A percentile compares a stretch with the other conserved stretches of the same genome.
These are phyloP conservation scores for Enteromius paludinosus DNA, from an alignment of 2,797 vertebrate species.

Conservation along the genomic window DNA sequence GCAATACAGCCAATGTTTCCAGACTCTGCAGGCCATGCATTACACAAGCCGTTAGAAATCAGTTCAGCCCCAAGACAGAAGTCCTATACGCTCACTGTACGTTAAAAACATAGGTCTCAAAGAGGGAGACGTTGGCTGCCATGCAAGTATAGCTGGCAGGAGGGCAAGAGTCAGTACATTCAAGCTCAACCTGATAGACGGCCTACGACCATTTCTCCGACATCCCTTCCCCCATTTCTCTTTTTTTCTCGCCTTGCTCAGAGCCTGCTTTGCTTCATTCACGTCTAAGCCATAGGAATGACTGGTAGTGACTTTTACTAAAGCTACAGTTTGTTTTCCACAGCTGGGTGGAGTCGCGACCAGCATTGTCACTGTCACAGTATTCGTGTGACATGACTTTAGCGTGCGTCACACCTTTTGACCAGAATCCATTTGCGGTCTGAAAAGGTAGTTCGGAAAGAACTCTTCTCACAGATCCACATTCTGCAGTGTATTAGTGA, in stretches of 20 bases:
- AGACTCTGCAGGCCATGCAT: neutral
- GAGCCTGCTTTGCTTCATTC: conserved; percentile 50
- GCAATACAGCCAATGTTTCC: neutral
- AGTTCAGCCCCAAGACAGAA: neutral
- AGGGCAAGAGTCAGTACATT: conserved; percentile 44
- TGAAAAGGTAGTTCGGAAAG: conserved; percentile 18
- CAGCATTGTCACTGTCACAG: conserved; percentile 4
- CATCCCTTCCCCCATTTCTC: conserved; percentile 19
- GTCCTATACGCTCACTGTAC: neutral
- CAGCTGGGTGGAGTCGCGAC: conserved; percentile 33
- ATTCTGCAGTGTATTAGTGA: conserved; percentile 52
- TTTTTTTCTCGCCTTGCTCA: neutral
- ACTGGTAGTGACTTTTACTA: conserved; percentile 30
- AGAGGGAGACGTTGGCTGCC: conserved; percentile 10
- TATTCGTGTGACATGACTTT: conserved; percentile 45
- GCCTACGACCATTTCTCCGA: conserved; percentile 42
- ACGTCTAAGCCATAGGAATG: conserved; percentile 52
- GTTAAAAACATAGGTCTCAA: neutral
- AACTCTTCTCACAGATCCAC: conserved; percentile 39
- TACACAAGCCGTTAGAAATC: neutral
- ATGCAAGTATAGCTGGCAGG: conserved; percentile 32
- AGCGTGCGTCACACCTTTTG: conserved; percentile 43
- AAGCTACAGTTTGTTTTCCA: conserved; percentile 35
- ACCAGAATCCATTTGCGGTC: conserved; percentile 4
- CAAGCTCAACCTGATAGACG: conserved; percentile 54